phyloP scores from a whole-genome alignment of 1,140 invertebrate species.

The Paralvinella palmiformis region DNA sequence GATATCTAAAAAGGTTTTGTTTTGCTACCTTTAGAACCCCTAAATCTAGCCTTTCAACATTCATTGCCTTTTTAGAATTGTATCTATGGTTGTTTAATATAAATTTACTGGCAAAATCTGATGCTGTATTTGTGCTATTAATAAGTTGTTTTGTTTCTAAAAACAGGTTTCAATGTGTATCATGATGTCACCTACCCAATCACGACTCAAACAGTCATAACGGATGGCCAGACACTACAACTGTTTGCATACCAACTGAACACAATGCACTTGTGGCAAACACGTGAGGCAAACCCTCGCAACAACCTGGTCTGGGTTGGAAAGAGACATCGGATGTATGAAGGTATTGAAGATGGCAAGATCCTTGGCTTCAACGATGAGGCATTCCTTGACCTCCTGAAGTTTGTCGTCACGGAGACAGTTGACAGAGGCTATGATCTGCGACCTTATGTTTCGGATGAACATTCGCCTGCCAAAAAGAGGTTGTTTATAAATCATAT shows the following conservation, averaged over 20 bases:
- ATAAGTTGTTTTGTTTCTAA: neutral
- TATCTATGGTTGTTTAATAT: neutral
- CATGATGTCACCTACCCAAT: conserved; percentile 84
- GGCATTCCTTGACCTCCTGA: conserved; percentile 66
- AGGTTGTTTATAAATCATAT: conserved; percentile 15
- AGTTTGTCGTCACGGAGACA: conserved; percentile 69
- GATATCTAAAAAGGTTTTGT: too few species aligned
- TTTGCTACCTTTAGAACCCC: too few species aligned
- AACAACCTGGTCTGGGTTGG: conserved; percentile 78
- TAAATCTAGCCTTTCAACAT: neutral
- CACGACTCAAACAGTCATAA: conserved; percentile 74
- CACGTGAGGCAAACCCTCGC: conserved; percentile 60
- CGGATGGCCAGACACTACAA: conserved; percentile 74
- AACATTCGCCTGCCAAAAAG: conserved; percentile 36
- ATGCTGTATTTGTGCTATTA: neutral
- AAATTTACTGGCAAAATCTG: neutral
- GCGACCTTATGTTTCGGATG: conserved; percentile 66
- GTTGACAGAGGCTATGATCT: conserved; percentile 59
- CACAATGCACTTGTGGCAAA: conserved; percentile 62
- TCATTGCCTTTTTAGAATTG: neutral
- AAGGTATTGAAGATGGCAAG: conserved; percentile 64
- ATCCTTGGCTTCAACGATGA: conserved; percentile 71
- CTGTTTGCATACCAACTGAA: conserved; percentile 86
- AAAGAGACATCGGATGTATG: conserved; percentile 65
- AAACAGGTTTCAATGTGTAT: conserved; percentile 74